Percentiles rank a stretch among this genome's conserved stretches.
phyloP scores from a whole-genome alignment of 2,888 invertebrate species.

The Argynnis bischoffii region DNA sequence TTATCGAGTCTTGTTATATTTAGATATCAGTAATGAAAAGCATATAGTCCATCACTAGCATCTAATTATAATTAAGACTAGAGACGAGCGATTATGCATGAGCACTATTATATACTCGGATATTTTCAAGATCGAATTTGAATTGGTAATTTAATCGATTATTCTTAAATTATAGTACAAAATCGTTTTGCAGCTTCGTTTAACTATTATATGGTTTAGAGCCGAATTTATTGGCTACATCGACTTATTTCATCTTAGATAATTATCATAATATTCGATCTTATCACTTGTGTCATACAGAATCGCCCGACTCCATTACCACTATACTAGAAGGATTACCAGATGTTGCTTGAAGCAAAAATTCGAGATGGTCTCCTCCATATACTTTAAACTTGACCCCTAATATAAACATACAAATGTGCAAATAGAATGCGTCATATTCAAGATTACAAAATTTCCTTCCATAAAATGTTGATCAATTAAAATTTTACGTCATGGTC shows the following conservation, averaged over 20 bases:
- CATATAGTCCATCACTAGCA: slow-evolving; percentile 7
- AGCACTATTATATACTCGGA: slow-evolving; percentile 18
- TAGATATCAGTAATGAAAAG: slow-evolving; percentile 17
- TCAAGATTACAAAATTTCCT: slow-evolving; percentile 46
- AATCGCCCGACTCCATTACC: slow-evolving; percentile 13
- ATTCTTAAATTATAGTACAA: slow-evolving; percentile 21
- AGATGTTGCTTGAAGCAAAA: slow-evolving; percentile 39
- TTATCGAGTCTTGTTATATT: slow-evolving; percentile 22
- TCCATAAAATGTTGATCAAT: slow-evolving; percentile 77
- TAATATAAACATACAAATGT: slow-evolving; percentile 43
- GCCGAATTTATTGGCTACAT: slow-evolving; percentile 14
- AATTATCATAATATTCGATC: slow-evolving; percentile 11
- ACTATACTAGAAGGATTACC: slow-evolving; percentile 30
- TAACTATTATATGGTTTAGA: slow-evolving; percentile 12
- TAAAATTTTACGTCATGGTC: slow-evolving; percentile 70
- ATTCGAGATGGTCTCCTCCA: slow-evolving; percentile 39
- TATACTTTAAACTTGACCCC: slow-evolving; percentile 32
- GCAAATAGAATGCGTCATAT: slow-evolving; percentile 42
- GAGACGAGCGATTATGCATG: slow-evolving; percentile 24
- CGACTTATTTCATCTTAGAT: slow-evolving; percentile 8
- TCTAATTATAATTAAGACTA: slow-evolving; percentile 26
- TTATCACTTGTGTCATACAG: slow-evolving; percentile 5
- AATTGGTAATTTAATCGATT: slow-evolving; percentile 22
- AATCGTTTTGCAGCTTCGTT: slow-evolving; percentile 2
- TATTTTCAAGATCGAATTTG: slow-evolving; percentile 18